Conservation (phyloP, 64 coral and sea anemone genomes). For the Pachyseris speciosa region DNA sequence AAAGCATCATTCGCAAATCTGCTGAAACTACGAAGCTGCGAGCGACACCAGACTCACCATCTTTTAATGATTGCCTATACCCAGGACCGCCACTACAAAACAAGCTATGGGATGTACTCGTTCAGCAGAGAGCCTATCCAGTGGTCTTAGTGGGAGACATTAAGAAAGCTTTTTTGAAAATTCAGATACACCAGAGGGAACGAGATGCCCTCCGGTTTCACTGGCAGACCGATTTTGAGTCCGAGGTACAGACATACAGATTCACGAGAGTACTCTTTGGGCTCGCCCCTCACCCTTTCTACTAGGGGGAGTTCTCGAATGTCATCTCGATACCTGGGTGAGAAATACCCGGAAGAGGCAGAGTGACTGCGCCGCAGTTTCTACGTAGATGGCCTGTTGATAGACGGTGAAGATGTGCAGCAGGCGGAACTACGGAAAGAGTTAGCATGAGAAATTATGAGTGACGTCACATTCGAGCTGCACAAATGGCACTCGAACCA, state of each 20-base stretch:
- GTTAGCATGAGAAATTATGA: no score
- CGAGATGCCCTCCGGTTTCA: slow-evolving; percentile 37
- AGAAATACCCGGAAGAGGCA: slow-evolving; percentile 4
- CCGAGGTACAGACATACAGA: not conserved
- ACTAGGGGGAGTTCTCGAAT: no score
- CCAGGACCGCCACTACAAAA: slow-evolving; percentile 48
- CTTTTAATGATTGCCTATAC: slow-evolving; percentile 50
- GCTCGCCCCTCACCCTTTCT: slow-evolving; percentile 14
- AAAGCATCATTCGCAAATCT: no score
- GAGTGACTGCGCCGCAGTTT: slow-evolving; percentile 13
- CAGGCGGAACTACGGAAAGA: slow-evolving; percentile 23
- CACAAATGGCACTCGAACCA: no score
- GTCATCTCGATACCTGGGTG: no score
- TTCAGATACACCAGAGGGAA: not conserved
- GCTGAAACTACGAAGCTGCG: not conserved
- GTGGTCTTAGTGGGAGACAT: slow-evolving; percentile 53
- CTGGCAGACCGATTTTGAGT: not conserved
- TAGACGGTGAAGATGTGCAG: slow-evolving; percentile 2
- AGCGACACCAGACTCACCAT: no score
- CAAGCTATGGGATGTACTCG: no score
- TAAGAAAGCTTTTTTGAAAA: slow-evolving; percentile 44
- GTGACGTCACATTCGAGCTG: no score
- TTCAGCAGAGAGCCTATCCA: no score
- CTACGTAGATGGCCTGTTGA: slow-evolving; percentile 40
- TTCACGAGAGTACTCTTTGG: slow-evolving; percentile 5